Evolutionary conservation across 1,140 invertebrate species (phyloP).

Genomic region (Heliconius eleuchia): DNA sequence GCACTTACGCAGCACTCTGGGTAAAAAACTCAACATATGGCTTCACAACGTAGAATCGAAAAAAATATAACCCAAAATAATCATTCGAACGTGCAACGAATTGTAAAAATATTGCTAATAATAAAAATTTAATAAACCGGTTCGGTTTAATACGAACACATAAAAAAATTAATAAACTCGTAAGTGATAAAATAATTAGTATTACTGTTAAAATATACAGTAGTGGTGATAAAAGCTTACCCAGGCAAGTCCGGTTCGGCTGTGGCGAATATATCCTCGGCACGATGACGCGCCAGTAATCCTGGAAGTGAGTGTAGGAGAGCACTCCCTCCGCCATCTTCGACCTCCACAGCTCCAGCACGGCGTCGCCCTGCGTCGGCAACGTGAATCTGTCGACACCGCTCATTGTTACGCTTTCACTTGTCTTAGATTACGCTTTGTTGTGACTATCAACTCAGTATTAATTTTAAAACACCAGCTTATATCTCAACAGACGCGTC

Average conservation of each 20-base stretch:
- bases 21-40: no score
- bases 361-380: constrained; percentile 62
- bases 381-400: constrained; percentile 60
- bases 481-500: background rate
- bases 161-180: no score
- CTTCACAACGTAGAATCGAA: no score
- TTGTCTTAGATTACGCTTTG: background rate
- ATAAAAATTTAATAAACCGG: no score
- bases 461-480: background rate
- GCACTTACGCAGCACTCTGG: no score
- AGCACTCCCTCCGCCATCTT: constrained; percentile 84
- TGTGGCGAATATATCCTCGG: constrained; percentile 88
- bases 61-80: no score
- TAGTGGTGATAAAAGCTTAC: constrained; percentile 44
- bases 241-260: constrained; percentile 85
- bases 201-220: background rate
- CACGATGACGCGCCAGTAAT: constrained; percentile 87
- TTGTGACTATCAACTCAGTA: background rate
- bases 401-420: constrained; percentile 17
- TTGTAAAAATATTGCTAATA: no score
- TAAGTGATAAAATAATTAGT: background rate
- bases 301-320: constrained; percentile 83
- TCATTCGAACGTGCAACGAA: no score
- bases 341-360: constrained; percentile 82
- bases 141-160: no score